A percentile compares a stretch with the other conserved stretches of the same genome.
phyloP scores from a whole-genome alignment of 2,797 vertebrate genomes.

The Chelmon rostratus region DNA sequence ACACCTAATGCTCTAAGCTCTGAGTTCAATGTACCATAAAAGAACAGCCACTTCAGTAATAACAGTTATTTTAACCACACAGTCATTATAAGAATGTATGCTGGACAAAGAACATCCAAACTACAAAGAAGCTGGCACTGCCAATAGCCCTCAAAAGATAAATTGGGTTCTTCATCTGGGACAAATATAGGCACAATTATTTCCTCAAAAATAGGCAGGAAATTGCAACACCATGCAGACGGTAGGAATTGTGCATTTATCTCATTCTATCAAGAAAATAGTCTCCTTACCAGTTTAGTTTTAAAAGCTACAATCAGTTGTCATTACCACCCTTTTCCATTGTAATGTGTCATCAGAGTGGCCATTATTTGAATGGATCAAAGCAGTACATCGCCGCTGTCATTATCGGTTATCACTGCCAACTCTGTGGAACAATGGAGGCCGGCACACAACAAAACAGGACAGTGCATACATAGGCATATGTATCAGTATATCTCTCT shows the following conservation, averaged over 20 bases:
- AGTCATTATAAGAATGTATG: slow-evolving; percentile 67
- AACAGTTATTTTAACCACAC: slow-evolving; percentile 72
- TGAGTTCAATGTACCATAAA: slow-evolving; percentile 76
- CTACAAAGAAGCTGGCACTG: slow-evolving; percentile 62
- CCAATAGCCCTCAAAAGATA: slow-evolving; percentile 62
- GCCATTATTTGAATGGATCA: slow-evolving; percentile 57
- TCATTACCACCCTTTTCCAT: slow-evolving; percentile 54
- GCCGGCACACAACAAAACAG: slow-evolving; percentile 18
- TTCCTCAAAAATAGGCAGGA: slow-evolving; percentile 56
- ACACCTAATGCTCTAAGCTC: slow-evolving; percentile 68
- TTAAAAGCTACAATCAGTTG: slow-evolving; percentile 59
- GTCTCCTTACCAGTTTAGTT: slow-evolving; percentile 53
- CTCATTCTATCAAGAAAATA: slow-evolving; percentile 66
- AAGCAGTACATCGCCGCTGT: slow-evolving; percentile 49
- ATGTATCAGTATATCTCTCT: not conserved
- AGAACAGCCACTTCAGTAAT: slow-evolving; percentile 72
- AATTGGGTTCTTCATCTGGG: slow-evolving; percentile 63
- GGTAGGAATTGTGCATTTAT: slow-evolving; percentile 60
- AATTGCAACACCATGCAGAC: slow-evolving; percentile 50
- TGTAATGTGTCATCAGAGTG: slow-evolving; percentile 57
- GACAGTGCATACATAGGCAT: not conserved
- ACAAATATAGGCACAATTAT: slow-evolving; percentile 71
- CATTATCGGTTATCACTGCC: slow-evolving; percentile 53
- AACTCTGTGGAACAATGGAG: slow-evolving; percentile 52
- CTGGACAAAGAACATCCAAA: slow-evolving; percentile 70